Base-by-base conservation (phyloP, 2,797 vertebrate species). In the Etheostoma perlongum region DNA sequence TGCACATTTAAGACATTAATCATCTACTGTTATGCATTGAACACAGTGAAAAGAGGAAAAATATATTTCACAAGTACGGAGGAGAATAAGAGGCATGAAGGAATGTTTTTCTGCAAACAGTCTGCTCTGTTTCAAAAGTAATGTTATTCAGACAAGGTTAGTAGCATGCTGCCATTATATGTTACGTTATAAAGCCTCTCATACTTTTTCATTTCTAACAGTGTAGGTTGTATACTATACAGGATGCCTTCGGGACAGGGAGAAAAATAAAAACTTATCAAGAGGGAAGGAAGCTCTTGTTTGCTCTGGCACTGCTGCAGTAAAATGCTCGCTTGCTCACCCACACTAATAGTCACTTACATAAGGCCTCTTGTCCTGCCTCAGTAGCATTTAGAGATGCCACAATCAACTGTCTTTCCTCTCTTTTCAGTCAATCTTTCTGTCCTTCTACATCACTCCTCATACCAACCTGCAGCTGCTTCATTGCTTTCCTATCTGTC, bases 291-390 rank as follows among this genome's bases (percentile, higher is more conserved):
- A 87, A 90, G 71, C 79, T 81, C 59, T 47, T 85, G 70, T 84
- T 85, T 80, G 81, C 72, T 85, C 58, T 83, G 85, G 84, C 76
- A 69, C 63, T 1, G 30, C 75, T 74, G 83, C 78, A 72, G 83
- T 73, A 69, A 83, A 88, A 86, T 88, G 74, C 76, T 88, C 23
- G 49, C 72, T 85, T 73, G 71, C 81, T 91, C 85, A 92, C 86
- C 85, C 85, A 89, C 85, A 78, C 78, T 83, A 82, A 92, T 87
- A 79, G 66, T 83, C 57, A 13, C 79, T 91, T 87, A 89, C 83
- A 88, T 89, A 92, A 91, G 82, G 46, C 74, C 83, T 81, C 63
- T 79, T 78, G 83, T 87, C 91, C 80, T 80, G 73, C 76, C 65
- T 75, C 71, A 78, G 78, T 62, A 76, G 76, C 67, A 12, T 81